Conservation (phyloP, 2,888 invertebrate genomes). For the Epistrophe eligans region DNA sequence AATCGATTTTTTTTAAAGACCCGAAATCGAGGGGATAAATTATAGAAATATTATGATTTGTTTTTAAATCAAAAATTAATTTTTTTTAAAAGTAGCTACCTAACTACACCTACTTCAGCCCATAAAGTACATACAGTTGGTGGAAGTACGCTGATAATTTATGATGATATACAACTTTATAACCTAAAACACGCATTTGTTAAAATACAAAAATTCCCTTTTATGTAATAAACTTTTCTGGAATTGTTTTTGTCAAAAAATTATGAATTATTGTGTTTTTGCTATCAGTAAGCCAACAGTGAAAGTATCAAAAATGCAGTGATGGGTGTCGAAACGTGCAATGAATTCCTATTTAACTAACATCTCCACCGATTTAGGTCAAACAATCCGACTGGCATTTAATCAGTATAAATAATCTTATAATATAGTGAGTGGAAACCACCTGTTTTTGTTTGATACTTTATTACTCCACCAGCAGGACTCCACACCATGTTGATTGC, state of each 20-base stretch:
- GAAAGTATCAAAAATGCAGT: background rate
- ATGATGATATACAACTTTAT: too few species aligned
- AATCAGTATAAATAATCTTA: background rate
- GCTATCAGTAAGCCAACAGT: background rate
- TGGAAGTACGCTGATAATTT: too few species aligned
- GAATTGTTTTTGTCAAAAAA: background rate
- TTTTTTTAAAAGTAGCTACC: too few species aligned
- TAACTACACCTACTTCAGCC: too few species aligned
- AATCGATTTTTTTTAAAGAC: too few species aligned
- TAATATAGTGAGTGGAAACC: background rate
- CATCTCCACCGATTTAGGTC: background rate
- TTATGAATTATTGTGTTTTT: background rate
- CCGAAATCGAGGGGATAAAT: too few species aligned
- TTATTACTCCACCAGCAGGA: constrained; percentile 57
- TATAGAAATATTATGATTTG: too few species aligned
- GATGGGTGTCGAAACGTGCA: background rate
- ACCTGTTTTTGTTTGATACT: constrained; percentile 3
- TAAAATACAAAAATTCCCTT: too few species aligned
- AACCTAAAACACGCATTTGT: too few species aligned
- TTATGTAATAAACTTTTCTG: too few species aligned
- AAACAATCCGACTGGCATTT: background rate
- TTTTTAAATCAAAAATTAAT: too few species aligned
- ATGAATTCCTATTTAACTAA: background rate
- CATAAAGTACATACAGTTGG: too few species aligned
- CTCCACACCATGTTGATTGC: constrained; percentile 4